A percentile compares a stretch with the other conserved stretches of the same genome.
These are phyloP conservation scores for Uria aalge DNA, from an alignment of 2,113 vertebrate genomes.

Conservation along the genomic window DNA sequence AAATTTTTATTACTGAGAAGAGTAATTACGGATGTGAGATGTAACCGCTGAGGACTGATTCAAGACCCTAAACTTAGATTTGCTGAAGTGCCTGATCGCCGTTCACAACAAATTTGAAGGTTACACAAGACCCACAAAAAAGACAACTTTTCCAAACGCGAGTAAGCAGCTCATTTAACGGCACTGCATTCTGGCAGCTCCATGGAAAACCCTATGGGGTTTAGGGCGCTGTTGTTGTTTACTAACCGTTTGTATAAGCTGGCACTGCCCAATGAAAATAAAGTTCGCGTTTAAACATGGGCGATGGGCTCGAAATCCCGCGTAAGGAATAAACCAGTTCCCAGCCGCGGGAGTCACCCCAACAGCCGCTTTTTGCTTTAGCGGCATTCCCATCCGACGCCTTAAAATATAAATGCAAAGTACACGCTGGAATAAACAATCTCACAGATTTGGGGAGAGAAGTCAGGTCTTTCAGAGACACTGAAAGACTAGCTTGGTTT, in stretches of 20 bases:
- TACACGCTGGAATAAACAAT: fast-evolving
- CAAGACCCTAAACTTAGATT: not conserved
- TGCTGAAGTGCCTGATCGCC: not conserved
- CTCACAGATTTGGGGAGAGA: fast-evolving
- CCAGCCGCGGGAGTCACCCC: too few species aligned
- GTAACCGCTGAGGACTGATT: fast-evolving
- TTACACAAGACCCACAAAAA: not conserved
- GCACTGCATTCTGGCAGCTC: not conserved
- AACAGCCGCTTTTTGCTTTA: fast-evolving
- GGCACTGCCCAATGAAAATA: fast-evolving
- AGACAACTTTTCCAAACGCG: too few species aligned
- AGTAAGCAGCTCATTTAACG: not conserved
- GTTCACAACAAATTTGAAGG: not conserved
- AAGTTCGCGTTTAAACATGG: not conserved
- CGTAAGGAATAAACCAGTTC: fast-evolving
- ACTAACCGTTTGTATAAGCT: not conserved
- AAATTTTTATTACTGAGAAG: not conserved
- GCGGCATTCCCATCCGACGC: too few species aligned
- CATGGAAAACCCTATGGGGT: not conserved
- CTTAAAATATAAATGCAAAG: fast-evolving
- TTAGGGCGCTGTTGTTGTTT: not conserved
- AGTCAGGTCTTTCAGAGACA: fast-evolving
- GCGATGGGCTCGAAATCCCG: fast-evolving
- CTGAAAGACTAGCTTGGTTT: fast-evolving
- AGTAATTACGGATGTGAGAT: not conserved